A percentile compares a stretch with the other conserved stretches of the same genome.
phyloP scores from a whole-genome alignment of 1,140 invertebrate genomes.

The Drosophila subpulchrella region DNA sequence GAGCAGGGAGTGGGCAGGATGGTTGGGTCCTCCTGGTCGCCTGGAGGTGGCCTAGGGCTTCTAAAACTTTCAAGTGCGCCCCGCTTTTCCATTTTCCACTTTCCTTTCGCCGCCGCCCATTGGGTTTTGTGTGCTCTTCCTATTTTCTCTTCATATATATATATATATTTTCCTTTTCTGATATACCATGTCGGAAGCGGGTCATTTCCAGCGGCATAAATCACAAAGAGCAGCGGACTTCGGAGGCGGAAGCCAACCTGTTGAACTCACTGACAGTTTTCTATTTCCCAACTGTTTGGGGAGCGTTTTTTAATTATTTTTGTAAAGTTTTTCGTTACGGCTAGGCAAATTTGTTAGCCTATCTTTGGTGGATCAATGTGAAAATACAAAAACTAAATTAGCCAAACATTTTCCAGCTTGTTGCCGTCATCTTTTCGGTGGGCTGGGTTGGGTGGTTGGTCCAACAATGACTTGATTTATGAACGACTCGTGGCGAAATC shows the following conservation, averaged over 20 bases:
- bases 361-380: conserved; percentile 14
- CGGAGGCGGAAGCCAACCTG: conserved; percentile 69
- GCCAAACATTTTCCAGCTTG: conserved; percentile 77
- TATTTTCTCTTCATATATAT: conserved; percentile 12
- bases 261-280: conserved; percentile 54
- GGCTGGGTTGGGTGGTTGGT: conserved; percentile 11
- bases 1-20: conserved; percentile 2
- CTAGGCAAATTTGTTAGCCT: conserved; percentile 49
- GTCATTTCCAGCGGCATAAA: conserved; percentile 81
- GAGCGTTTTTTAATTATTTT: conserved; percentile 21
- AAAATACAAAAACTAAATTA: conserved; percentile 62
- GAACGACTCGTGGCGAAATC: conserved; percentile 69
- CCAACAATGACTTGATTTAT: conserved; percentile 79
- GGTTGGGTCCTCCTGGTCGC: neutral
- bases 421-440: conserved; percentile 56
- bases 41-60: conserved; percentile 15
- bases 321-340: conserved; percentile 27
- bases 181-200: conserved; percentile 80
- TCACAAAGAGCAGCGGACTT: conserved; percentile 58
- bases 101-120: neutral
- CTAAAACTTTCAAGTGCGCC: conserved; percentile 76
- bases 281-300: conserved; percentile 14
- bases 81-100: conserved; percentile 18
- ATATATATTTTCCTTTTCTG: conserved; percentile 58
- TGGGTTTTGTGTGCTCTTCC: neutral